Conservation (phyloP, 2,888 invertebrate species). For the Rosalia funebris region DNA sequence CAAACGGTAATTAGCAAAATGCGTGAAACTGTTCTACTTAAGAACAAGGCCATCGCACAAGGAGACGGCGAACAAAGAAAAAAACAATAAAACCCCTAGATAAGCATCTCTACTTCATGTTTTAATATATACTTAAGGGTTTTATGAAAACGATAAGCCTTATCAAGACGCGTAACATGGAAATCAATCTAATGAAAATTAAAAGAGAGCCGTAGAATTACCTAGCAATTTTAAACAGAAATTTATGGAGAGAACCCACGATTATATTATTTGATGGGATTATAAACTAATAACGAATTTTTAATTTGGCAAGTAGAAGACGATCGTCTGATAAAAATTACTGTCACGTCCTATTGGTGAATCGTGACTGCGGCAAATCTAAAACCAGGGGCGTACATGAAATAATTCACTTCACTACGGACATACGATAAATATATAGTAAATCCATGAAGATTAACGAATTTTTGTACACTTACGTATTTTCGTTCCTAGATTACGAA, state of each 20-base stretch:
- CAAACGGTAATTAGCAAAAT: not conserved
- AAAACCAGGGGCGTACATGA: not conserved
- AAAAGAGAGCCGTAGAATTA: not conserved
- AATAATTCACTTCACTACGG: too few relatives aligned
- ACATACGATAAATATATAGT: too few relatives aligned
- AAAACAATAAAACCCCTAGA: not conserved
- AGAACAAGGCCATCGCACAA: not conserved
- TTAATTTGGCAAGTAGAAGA: constrained; percentile 21
- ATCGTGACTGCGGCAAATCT: constrained; percentile 23
- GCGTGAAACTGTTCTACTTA: too few relatives aligned
- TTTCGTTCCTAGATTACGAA: too few relatives aligned
- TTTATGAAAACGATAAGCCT: not conserved
- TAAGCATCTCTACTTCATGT: constrained; percentile 2
- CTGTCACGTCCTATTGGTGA: constrained; percentile 12
- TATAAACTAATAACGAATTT: constrained; percentile 24
- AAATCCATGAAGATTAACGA: too few relatives aligned
- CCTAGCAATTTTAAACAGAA: not conserved
- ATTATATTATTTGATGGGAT: constrained; percentile 16
- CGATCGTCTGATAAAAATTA: constrained; percentile 15
- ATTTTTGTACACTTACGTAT: too few relatives aligned
- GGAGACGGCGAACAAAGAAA: not conserved
- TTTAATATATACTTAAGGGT: not conserved
- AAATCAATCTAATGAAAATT: constrained; percentile 9
- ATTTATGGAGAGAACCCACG: not conserved
- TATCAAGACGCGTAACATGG: not conserved